Base-by-base conservation (phyloP, 2,797 vertebrate genomes). In the Aeoliscus strigatus region DNA sequence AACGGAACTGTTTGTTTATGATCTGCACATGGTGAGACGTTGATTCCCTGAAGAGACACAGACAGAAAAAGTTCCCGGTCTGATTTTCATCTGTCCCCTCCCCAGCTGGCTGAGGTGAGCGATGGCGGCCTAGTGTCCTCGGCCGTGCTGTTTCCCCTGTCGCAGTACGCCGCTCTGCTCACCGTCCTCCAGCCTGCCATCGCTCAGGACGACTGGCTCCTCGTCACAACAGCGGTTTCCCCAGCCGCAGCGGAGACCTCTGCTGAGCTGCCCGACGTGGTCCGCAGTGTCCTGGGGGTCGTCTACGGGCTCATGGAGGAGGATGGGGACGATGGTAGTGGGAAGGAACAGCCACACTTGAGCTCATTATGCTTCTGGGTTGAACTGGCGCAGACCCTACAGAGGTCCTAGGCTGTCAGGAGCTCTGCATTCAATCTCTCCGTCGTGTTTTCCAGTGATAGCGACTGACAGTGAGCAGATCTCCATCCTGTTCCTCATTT, bases 71-170 rank as follows among this genome's bases (percentile, higher is more conserved):
- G 18, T 6, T 21, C 18, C 18, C 6, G 3, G 3, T 21, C 18
- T 21, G 18, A 21, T 21, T 21, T 6, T 21, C 3, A 3, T 21
- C 6, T 3, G 18, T 21, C 18, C 18, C 18, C 3, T 21, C 5
- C 9, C 6, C 70, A 99, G 96, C 70, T 92, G 64, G 91, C 88
- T 48, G 90, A 91, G 9, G 72, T 84, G 4, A 79, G 61, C 16
- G 57, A 87, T 33, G 50, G 65, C 5, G 77, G 79, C 51, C 70
- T 82, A 10, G 52, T 81, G 4, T 46, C 70, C 59, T 88, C 91
- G 0, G 94, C 91, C 4, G 61, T 98, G 42, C 59, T 99, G 14
- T 92, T 90, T 1, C 88, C 90, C 0, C 51, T 92, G 38, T 92
- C 92, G 0, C 50, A 71, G n/a, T 69, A 26, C 9, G 51, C 88